Conservation (phyloP, 2,888 invertebrate genomes). For the Torymus tubicola region DNA sequence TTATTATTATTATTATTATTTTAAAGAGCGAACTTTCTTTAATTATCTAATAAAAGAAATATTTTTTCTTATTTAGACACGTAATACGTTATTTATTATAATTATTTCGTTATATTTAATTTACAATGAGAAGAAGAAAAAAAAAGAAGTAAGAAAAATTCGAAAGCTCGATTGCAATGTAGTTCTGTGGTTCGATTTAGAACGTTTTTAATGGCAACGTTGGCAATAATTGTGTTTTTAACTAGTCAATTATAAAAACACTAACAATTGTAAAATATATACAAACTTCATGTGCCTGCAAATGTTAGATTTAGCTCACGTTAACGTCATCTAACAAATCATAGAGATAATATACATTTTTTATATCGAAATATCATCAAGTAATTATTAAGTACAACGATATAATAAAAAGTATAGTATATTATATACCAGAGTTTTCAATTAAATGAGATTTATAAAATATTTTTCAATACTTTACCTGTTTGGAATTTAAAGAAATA, state of each 20-base stretch:
- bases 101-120: background rate
- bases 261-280: conserved; percentile 49
- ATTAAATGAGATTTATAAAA: background rate
- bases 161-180: background rate
- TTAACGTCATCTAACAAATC: conserved; percentile 6
- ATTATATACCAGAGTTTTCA: background rate
- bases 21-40: background rate
- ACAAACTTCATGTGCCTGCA: conserved; percentile 41
- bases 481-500: conserved; percentile 8
- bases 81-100: conserved; percentile 19
- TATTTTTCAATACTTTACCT: conserved; percentile 39
- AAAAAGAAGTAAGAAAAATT: background rate
- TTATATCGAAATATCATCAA: conserved; percentile 18
- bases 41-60: background rate
- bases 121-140: background rate
- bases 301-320: conserved; percentile 3
- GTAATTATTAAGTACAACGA: conserved; percentile 20
- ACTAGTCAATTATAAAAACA: conserved; percentile 71
- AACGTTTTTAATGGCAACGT: conserved; percentile 17
- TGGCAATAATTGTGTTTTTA: conserved; percentile 69
- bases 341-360: background rate
- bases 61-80: background rate
- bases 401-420: background rate
- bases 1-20: background rate
- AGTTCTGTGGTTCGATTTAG: conserved; percentile 27